Evolutionary conservation across 2,113 vertebrate genomes (phyloP), one percentile per base, ranked within the genome.

Genomic region (Datnioides undecimradiatus): DNA sequence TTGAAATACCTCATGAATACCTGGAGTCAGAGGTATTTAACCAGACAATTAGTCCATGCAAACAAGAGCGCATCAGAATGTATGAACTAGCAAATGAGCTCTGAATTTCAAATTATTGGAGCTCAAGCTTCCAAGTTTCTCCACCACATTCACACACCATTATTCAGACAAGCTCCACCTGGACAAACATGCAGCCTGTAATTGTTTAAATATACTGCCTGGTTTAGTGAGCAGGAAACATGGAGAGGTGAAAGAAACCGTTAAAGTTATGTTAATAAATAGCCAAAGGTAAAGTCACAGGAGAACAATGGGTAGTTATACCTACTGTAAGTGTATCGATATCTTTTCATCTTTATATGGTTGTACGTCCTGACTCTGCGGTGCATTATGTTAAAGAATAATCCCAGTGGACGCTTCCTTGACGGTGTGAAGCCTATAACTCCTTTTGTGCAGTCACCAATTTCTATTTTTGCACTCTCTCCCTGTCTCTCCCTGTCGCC

Each of bases 311-410:
- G 13, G 33, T 54, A 33, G 49, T 68, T 79, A 68, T 79, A 93
- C 91, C 71, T 92, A 93, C 93, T 89, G 90, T 88, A 87, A 41
- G 69, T 40, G 48, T 77, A 85, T 68, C 34, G 82, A 49, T 75
- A 88, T 87, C 80, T 52, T 71, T 72, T 90, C 83, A 85, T 90
- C 88, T 68, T 80, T 33, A 86, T 69, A 21, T 86, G 73, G 86
- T 78, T 76, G 80, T 82, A 88, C 1, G 85, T 92, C 88, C 73
- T 79, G 66, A 83, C 76, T 79, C 91, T 71, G 34, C 73, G 76
- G 57, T 90, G 16, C 90, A 93, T 93, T 46, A 12, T 57, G 59
- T 27, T 43, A 19, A 51, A 69, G 68, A 25, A 55, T 52, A 64
- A 79, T 72, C 78, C 85, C 38, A 58, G 43, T 12, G 0, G 62